Base-by-base conservation (phyloP, 2,888 invertebrate genomes). In the Chironomus riparius region DNA sequence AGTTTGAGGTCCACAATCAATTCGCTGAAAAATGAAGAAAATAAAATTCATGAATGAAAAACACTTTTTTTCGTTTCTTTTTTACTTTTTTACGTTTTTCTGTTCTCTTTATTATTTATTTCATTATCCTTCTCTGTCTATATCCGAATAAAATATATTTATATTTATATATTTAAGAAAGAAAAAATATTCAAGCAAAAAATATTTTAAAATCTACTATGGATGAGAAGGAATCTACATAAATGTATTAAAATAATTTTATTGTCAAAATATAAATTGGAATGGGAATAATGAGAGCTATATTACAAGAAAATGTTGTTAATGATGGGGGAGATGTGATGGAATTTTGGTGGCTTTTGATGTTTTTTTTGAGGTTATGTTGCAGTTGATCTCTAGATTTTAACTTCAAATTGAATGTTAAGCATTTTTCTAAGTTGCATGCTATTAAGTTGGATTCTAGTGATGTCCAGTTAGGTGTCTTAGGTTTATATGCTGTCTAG, bases 11-110 rank as follows among this genome's bases (percentile, higher is more conserved):
- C 21, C 21, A 15, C 56, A 56, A 56, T 18, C n/a, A n/a, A 21
- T 70, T 70, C 47, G 38, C 48, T 47, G 70, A 70, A 70, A 48
- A 47, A 21, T 18, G 28, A 47, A 24, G 12, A 38, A 21, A 18
- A 22, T 1, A 65, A 22, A 22, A 65, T 18, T 38, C 28, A 69
- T 69, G 69, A 68, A 68, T 68, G 68, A 68, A 68, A 65, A 68
- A 5, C 68, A 22, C 18, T 12, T 21, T 22, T 62, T 28, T 69
- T 47, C 21, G 7, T 47, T 47, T 70, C 21, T 28, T 70, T 70
- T 56, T 56, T 71, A 18, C 22, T 28, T 71, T 24, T 71, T 50
- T 71, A 24, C 24, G 22, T 71, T 50, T 71, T 21, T 71, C 71
- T 56, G 47, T 28, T 56, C 71, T 71, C 71, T 50, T 56, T 50